Base-by-base conservation (phyloP, 2,113 vertebrate genomes). In the Cyrtonyx montezumae region DNA sequence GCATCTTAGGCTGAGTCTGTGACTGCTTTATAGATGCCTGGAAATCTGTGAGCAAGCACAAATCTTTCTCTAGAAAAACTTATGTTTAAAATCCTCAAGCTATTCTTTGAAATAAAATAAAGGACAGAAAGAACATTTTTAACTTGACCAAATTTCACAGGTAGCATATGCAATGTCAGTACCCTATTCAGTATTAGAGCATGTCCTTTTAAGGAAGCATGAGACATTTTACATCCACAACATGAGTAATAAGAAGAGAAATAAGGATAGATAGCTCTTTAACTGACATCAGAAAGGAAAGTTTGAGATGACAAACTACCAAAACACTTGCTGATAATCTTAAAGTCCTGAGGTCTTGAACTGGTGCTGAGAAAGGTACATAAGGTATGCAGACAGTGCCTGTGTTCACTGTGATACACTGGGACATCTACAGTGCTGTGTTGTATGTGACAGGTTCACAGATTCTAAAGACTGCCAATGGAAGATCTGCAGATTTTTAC, bases 331-430 rank as follows among this genome's bases (percentile, higher is more conserved):
- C 30, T 77, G 23, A 20, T 25, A 36, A 28, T 36, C 61, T 56
- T 23, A 19, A 71, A 69, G 32, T 73, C 28, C 23, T 26, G 26
- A 77, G 53, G n/a, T 14, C 23, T 23, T 9, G 32, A 66, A 5
- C 2, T 80, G 56, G 23, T 11, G 42, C 12, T 19, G 8, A 25
- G 30, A 49, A 70, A 67, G 1, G 37, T 8, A 87, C 11, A 17
- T 40, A 32, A 25, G 15, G 5, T 48, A 8, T 37, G 17, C 4
- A 3, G 28, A 4, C 3, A 30, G 8, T 21, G 9, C 9, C 53
- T 9, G 0, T 5, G 1, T 5, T 69, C 48, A 10, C 11, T 2
- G 1, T 19, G 23, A 9, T n/a, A 51, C 8, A 21, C 34, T 5
- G 11, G 45, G 25, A 17, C 34, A 53, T 16, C 6, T 75, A 32